phyloP scores from a whole-genome alignment of 2,888 invertebrate species.

The Trimorus sp. region DNA sequence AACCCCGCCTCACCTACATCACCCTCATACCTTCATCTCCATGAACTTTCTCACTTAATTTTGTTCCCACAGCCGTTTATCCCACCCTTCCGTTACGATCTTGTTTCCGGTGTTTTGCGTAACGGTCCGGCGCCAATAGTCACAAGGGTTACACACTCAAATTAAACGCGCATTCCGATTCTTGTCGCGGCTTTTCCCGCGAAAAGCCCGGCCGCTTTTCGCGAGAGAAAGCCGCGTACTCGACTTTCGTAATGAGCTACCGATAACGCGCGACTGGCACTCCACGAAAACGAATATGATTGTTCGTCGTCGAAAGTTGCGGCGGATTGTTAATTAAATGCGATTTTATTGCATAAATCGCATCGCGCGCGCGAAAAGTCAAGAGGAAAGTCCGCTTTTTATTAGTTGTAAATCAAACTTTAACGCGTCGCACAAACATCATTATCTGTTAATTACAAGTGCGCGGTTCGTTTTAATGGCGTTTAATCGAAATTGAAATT shows the following conservation, averaged over 20 bases:
- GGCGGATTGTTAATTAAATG: constrained; percentile 51
- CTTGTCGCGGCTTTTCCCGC: not conserved
- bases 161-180: too few relatives aligned
- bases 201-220: too few relatives aligned
- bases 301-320: constrained; percentile 30
- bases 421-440: constrained; percentile 40
- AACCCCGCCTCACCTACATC: too few relatives aligned
- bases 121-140: too few relatives aligned
- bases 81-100: too few relatives aligned
- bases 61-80: too few relatives aligned
- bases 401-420: constrained; percentile 33
- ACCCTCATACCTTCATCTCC: too few relatives aligned
- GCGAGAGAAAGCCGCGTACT: too few relatives aligned
- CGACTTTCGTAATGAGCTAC: constrained; percentile 37
- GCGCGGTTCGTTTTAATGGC: constrained; percentile 6
- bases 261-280: constrained; percentile 32
- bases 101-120: too few relatives aligned
- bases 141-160: too few relatives aligned
- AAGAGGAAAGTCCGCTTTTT: constrained; percentile 27
- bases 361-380: constrained; percentile 21
- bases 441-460: constrained; percentile 41
- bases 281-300: constrained; percentile 48
- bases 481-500: constrained; percentile 45
- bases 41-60: too few relatives aligned
- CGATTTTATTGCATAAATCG: constrained; percentile 38